Conservation (phyloP, 2,797 vertebrate species). For the Eulemur rubriventer region DNA sequence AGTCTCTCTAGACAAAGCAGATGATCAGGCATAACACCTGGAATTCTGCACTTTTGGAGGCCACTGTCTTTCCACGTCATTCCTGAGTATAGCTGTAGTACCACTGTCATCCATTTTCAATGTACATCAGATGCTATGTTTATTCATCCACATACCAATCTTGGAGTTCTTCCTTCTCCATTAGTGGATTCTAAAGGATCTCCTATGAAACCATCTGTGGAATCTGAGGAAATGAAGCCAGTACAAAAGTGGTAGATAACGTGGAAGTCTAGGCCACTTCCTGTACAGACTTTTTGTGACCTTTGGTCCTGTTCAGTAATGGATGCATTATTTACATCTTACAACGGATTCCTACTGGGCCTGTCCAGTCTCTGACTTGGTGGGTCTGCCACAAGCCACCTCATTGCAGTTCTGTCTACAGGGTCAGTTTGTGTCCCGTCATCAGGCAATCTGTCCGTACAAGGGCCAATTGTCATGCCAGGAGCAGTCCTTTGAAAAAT, state of each 20-base stretch:
- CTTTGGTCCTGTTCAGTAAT: neutral
- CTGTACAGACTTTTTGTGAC: neutral
- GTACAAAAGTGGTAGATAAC: neutral
- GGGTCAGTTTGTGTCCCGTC: neutral
- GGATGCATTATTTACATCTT: neutral
- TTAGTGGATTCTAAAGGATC: neutral
- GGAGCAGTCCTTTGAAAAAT: neutral
- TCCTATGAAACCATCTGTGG: neutral
- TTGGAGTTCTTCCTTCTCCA: neutral
- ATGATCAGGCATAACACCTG: neutral
- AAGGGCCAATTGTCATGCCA: neutral
- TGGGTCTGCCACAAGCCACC: neutral
- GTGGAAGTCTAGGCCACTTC: neutral
- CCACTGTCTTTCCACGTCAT: neutral
- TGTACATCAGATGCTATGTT: neutral
- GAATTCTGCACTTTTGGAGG: neutral
- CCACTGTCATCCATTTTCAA: neutral
- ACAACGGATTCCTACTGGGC: neutral
- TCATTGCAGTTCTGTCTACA: neutral
- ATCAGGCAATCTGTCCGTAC: neutral
- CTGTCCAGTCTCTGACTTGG: neutral
- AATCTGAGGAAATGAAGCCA: neutral
- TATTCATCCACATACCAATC: neutral
- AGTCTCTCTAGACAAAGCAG: neutral
- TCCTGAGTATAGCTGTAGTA: neutral